Base-by-base conservation (phyloP, 1,140 invertebrate genomes). In the Calliopsis andreniformis region DNA sequence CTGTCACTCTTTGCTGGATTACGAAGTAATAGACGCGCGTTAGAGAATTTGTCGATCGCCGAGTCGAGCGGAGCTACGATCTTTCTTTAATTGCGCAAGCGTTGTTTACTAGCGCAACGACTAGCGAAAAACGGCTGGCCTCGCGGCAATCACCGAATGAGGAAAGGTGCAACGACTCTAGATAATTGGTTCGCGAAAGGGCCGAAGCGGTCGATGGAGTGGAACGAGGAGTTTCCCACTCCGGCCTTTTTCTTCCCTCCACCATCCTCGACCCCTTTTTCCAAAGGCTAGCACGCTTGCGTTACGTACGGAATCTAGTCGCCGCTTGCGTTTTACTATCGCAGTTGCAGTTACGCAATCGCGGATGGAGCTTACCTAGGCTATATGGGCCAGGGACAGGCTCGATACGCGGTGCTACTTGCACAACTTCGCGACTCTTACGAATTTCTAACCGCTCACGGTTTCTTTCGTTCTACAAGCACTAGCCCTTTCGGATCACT, bases 331-430 rank as follows among this genome's bases (percentile, higher is more conserved):
- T 85, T 86, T 73, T 76, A 77, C 79, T 84, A 87, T 87, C 79
- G 70, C n/a, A n/a, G 76, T 62, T 61, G 67, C 64, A 35, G 76
- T 88, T 87, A 85, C 85, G 85, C 83, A 87, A 88, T 84, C 56
- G 78, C 82, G 84, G 85, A 87, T 87, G 83, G 78, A 87, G 78
- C 77, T 79, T 73, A 78, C 82, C 66, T 78, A 73, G 70, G 73
- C n/a, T 77, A 87, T 87, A 87, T 88, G 79, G 87, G 87, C 86
- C 87, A 88, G 84, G 87, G 87, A 88, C 87, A 87, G 59, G 69
- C 83, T 76, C 80, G 72, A 53, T 80, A 80, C 73, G 49, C 81
- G 51, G 67, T 32, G 68, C 35, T 72, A 4, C 20, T 28, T 42
- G 70, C 51, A 30, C 4, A n/a, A 42, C 12, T 20, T 23, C 56